phyloP scores from a whole-genome alignment of 2,888 invertebrate species.

The Sturmia bella region DNA sequence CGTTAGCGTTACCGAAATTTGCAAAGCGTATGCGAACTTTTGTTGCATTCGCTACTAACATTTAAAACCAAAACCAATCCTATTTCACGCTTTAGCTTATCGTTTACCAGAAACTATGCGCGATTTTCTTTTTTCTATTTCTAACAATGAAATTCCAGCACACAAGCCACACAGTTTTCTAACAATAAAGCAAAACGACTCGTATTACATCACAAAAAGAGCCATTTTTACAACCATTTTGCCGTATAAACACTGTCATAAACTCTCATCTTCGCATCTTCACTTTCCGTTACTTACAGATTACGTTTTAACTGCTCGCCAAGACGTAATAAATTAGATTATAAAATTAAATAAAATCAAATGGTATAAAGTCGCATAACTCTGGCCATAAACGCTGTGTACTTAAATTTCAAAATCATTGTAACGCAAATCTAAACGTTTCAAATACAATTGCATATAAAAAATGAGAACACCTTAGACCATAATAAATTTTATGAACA shows the following conservation, averaged over 20 bases:
- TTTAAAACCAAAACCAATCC: not conserved
- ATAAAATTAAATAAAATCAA: constrained; percentile 33
- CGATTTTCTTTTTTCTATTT: not conserved
- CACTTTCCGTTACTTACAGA: constrained; percentile 48
- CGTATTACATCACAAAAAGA: constrained; percentile 35
- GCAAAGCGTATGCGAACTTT: too few relatives aligned
- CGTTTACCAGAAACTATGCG: not conserved
- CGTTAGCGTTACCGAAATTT: too few relatives aligned
- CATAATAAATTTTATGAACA: constrained; percentile 67
- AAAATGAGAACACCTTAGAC: constrained; percentile 66
- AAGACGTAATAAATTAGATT: constrained; percentile 35
- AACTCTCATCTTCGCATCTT: constrained; percentile 51
- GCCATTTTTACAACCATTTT: not conserved
- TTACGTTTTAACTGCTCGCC: constrained; percentile 11
- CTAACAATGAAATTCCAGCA: constrained; percentile 1
- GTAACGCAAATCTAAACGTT: constrained; percentile 54
- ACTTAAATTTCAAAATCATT: constrained; percentile 50
- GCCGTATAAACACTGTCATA: constrained; percentile 50
- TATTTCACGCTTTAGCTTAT: constrained; percentile 16
- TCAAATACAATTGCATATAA: constrained; percentile 50
- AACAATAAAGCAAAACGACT: constrained; percentile 46
- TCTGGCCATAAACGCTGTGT: constrained; percentile 44
- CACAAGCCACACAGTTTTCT: constrained; percentile 20
- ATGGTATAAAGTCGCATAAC: constrained; percentile 20
- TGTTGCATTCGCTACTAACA: too few relatives aligned